These are phyloP conservation scores for Bubalus kerabau DNA, from an alignment of 2,113 vertebrate genomes.

Conservation along the genomic window DNA sequence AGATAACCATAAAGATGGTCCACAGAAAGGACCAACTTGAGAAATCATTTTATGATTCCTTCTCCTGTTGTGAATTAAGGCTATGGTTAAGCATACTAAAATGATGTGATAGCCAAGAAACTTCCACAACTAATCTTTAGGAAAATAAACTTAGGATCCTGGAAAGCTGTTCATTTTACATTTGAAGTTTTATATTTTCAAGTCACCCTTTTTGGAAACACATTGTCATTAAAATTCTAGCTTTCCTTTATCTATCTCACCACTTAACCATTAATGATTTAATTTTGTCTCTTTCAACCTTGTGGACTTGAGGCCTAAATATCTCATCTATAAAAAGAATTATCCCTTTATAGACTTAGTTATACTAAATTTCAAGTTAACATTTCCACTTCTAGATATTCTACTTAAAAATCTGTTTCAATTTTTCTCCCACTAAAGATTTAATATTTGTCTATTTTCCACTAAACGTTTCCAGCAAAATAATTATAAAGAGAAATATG, in stretches of 20 bases:
- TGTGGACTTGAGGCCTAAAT: constrained; percentile 42
- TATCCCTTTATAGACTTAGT: constrained; percentile 36
- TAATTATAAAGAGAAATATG: constrained; percentile 23
- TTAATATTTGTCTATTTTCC: constrained; percentile 3
- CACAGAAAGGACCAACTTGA: neutral
- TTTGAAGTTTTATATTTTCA: constrained; percentile 34
- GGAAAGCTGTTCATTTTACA: neutral
- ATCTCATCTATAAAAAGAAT: constrained; percentile 48
- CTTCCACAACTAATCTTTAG: neutral
- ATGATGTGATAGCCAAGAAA: neutral
- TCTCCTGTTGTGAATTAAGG: neutral
- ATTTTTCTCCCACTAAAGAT: neutral
- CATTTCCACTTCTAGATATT: constrained; percentile 53
- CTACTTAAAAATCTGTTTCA: neutral
- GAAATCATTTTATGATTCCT: neutral
- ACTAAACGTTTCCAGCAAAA: constrained; percentile 45
- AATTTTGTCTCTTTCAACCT: constrained; percentile 30
- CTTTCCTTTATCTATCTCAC: constrained; percentile 48
- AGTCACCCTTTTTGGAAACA: neutral
- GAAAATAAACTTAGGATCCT: neutral
- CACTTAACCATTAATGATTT: neutral
- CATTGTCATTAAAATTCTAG: constrained; percentile 12
- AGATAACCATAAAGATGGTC: neutral
- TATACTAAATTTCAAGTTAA: constrained; percentile 46
- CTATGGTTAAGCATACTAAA: neutral